Base-by-base conservation (phyloP, 2,888 invertebrate genomes). In the Eupithecia subfuscata region DNA sequence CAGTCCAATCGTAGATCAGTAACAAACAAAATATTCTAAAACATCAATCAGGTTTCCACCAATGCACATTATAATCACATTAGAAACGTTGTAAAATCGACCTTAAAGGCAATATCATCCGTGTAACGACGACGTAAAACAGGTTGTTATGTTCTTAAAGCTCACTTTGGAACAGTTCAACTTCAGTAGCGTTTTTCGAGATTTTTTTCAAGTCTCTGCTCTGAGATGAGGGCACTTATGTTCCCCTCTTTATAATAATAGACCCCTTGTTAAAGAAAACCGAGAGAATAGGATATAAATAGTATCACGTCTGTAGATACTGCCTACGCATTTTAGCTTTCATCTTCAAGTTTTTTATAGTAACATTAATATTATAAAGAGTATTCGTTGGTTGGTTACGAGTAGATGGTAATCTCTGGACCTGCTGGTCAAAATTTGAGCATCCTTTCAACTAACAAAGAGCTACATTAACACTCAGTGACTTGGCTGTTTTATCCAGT, bases 101-200 rank as follows among this genome's bases (percentile, higher is more conserved):
- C 25, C 60, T 60, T 22, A 22, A 60, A 60, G 5, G 14, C 25
- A 25, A 60, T 60, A 60, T 34, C 18, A 64, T 64, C 64, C 64
- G 64, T 18, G 34, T 64, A 34, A 34, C 34, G 34, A 64, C 34
- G 34, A 60, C n/a, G 30, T 52, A 71, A 74, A 74, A 74, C 52
- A 43, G 74, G 71, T 76, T 70, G 70, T 77, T 75, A 74, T 63
- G 71, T 73, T 68, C 70, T 77, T 37, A 74, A 74, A 75, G 73
- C 75, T 70, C 65, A 69, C 63, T 74, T 72, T 43, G 5, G 45
- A 71, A 73, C 71, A 71, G 52, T 73, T 64, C 67, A 70, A 77
- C 75, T 75, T 75, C 69, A 65, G 70, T 73, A 60, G 76, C 77
- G 70, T 78, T 79, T 78, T 78, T 74, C 64, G 43, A 76, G 78